These are phyloP conservation scores for Aleiodes sp. DNA, from an alignment of 1,140 invertebrate genomes.

Conservation along the genomic window DNA sequence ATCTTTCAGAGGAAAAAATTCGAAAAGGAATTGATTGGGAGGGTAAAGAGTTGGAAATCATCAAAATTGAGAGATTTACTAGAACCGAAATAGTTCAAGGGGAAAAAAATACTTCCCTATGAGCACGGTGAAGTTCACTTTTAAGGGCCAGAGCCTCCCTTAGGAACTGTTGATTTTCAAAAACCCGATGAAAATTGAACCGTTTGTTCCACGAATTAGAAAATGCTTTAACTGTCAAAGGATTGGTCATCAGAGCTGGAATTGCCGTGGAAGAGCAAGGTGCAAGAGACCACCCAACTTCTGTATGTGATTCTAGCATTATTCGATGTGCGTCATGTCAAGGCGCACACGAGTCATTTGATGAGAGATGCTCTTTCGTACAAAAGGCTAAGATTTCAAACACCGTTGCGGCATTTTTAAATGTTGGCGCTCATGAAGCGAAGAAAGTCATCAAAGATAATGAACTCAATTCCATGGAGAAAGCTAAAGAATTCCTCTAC, in stretches of 20 bases:
- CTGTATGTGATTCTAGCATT: no score
- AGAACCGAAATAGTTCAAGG: background rate
- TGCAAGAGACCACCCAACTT: no score
- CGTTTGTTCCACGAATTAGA: conserved; percentile 10
- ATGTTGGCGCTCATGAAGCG: no score
- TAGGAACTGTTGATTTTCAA: conserved; percentile 13
- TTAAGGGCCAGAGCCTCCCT: conserved; percentile 11
- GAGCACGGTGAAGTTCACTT: conserved; percentile 21
- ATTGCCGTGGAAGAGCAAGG: no score
- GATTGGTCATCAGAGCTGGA: conserved; percentile 4
- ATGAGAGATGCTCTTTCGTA: no score
- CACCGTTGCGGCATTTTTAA: no score
- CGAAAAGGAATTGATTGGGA: conserved; percentile 26
- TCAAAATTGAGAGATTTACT: conserved; percentile 24
- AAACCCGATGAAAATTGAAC: conserved; percentile 18
- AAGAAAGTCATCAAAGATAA: no score
- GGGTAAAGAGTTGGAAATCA: background rate
- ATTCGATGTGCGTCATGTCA: no score
- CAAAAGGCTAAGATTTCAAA: no score
- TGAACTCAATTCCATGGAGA: no score
- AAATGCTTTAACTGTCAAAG: conserved; percentile 15
- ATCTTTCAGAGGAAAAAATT: conserved; percentile 19
- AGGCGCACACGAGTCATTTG: no score
- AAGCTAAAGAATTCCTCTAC: no score
- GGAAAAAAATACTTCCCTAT: background rate